These are phyloP conservation scores for Drosophila mulleri DNA, from an alignment of 2,888 invertebrate genomes.

Conservation along the genomic window DNA sequence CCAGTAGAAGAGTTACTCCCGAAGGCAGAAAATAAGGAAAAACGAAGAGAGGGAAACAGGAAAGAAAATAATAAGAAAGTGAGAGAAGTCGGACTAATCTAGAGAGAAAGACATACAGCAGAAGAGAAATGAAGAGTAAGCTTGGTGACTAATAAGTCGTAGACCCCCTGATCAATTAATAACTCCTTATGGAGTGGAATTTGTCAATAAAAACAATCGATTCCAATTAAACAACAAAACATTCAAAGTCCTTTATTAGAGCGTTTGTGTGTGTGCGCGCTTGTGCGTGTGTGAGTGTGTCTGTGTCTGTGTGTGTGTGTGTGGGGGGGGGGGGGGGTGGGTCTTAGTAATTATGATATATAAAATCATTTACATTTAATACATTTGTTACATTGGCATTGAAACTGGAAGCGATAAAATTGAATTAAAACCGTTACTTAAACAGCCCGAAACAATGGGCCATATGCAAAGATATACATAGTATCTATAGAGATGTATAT, in stretches of 20 bases:
- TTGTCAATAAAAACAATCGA: not conserved
- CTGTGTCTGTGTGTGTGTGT: constrained; percentile 2
- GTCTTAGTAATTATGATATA: constrained; percentile 34
- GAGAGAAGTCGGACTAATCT: too few species aligned
- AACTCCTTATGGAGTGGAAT: too few species aligned
- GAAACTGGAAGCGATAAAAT: constrained; percentile 54
- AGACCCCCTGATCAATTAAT: too few species aligned
- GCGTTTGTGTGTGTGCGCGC: constrained; percentile 14
- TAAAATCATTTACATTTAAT: constrained; percentile 54
- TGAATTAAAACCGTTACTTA: constrained; percentile 22
- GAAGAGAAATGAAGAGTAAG: too few species aligned
- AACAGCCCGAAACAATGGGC: constrained; percentile 35
- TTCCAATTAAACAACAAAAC: constrained; percentile 63
- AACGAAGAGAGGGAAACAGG: too few species aligned
- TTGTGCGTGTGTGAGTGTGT: constrained; percentile 4
- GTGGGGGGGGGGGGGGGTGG: too few species aligned
- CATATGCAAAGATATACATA: constrained; percentile 18
- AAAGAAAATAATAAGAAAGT: too few species aligned
- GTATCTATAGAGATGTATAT: constrained; percentile 10
- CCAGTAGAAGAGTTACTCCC: too few species aligned
- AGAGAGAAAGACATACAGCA: too few species aligned
- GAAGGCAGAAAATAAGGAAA: too few species aligned
- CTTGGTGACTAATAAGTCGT: too few species aligned
- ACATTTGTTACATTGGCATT: constrained; percentile 55
- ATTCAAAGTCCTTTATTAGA: constrained; percentile 67